phyloP scores from a whole-genome alignment of 2,113 vertebrate genomes.

The Grammomys surdaster region DNA sequence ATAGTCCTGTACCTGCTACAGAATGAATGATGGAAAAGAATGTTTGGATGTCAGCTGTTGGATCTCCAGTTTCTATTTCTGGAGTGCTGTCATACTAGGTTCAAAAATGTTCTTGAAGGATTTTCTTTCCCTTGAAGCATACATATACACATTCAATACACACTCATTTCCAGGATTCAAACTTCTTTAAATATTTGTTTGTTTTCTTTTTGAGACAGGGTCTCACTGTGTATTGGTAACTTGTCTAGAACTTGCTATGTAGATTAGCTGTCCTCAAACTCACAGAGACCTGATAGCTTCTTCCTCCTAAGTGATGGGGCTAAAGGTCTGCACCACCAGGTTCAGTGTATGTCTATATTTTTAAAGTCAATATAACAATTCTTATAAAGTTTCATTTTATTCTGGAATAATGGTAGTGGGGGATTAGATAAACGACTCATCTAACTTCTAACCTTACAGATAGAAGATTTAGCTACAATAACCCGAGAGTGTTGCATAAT shows the following conservation, averaged over 20 bases:
- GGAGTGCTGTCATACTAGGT: neutral
- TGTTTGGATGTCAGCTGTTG: neutral
- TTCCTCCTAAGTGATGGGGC: neutral
- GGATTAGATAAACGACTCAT: neutral
- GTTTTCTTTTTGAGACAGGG: neutral
- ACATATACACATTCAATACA: neutral
- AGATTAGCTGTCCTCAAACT: neutral
- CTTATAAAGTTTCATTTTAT: conserved; percentile 35
- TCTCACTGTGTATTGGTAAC: neutral
- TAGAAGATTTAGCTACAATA: neutral
- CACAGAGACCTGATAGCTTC: neutral
- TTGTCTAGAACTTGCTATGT: neutral
- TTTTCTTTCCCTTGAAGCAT: neutral
- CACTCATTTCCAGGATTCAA: neutral
- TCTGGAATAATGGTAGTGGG: neutral
- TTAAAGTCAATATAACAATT: neutral
- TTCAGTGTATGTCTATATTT: neutral
- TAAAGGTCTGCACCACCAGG: neutral
- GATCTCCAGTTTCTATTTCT: neutral
- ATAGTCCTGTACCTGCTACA: neutral
- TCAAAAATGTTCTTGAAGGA: neutral
- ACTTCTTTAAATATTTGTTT: neutral
- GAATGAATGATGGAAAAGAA: neutral
- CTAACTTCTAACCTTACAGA: neutral
- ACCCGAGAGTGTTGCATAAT: neutral